Percentiles rank a stretch among this genome's conserved stretches.
Evolutionary conservation across 2,797 vertebrate genomes (phyloP).

Genomic region (Linurgus olivaceus): DNA sequence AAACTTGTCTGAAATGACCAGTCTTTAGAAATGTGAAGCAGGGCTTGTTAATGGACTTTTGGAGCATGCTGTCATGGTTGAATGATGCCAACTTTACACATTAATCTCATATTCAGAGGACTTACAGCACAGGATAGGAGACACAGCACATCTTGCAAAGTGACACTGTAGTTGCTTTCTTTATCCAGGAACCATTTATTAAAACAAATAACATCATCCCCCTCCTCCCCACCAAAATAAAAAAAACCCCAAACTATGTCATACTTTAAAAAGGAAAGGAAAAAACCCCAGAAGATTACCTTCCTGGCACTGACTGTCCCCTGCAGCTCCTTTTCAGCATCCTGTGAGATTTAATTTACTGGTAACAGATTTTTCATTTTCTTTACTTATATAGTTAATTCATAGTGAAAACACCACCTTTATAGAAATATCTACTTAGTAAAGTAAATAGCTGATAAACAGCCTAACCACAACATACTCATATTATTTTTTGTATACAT

Average conservation of each 20-base stretch:
- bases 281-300: background rate
- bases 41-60: background rate
- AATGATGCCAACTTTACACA: background rate
- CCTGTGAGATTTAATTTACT: background rate
- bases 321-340: background rate
- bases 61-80: background rate
- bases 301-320: background rate
- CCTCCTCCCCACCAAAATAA: accelerated
- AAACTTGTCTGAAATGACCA: background rate
- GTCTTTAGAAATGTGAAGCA: background rate
- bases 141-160: background rate
- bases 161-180: background rate
- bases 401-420: background rate
- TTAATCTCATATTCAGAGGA: background rate
- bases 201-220: background rate
- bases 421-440: background rate
- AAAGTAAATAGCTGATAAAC: conserved; percentile 15
- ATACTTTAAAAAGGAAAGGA: background rate
- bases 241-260: background rate
- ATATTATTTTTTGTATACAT: background rate
- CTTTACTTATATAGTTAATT: background rate
- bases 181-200: background rate
- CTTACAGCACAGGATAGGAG: background rate
- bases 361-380: background rate
- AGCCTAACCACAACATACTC: background rate